Evolutionary conservation across 1,140 invertebrate genomes (phyloP).

Genomic region (Caerostris extrusa): DNA sequence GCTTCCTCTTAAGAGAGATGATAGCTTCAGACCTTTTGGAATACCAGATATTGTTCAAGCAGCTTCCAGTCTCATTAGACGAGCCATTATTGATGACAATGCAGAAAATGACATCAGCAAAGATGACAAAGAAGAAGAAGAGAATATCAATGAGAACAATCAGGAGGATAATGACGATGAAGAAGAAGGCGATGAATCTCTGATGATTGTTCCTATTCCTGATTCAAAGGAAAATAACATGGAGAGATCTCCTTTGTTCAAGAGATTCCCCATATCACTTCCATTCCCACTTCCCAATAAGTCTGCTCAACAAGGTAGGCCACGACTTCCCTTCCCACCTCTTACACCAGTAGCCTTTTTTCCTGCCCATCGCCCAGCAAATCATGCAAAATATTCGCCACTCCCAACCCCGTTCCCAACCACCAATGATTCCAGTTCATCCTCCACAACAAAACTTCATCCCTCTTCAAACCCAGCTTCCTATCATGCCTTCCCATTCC

Average conservation of each 20-base stretch:
- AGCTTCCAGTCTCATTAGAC: slow-evolving; percentile 64
- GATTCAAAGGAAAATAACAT: slow-evolving; percentile 62
- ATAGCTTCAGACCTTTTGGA: slow-evolving; percentile 63
- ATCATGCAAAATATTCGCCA: slow-evolving; percentile 73
- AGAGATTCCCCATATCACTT: slow-evolving; percentile 65
- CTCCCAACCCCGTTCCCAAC: slow-evolving; percentile 53
- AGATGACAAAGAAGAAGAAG: slow-evolving; percentile 73
- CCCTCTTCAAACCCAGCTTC: slow-evolving; percentile 56
- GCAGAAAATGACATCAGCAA: slow-evolving; percentile 65
- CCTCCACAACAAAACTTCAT: slow-evolving; percentile 68
- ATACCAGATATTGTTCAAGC: slow-evolving; percentile 72
- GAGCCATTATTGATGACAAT: slow-evolving; percentile 73
- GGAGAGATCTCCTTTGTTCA: slow-evolving; percentile 67
- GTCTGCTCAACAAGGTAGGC: slow-evolving; percentile 40
- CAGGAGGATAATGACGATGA: slow-evolving; percentile 58
- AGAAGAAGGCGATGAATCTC: slow-evolving; percentile 65
- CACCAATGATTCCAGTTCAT: slow-evolving; percentile 54
- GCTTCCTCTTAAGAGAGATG: slow-evolving; percentile 63
- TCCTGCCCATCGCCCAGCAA: slow-evolving; percentile 72
- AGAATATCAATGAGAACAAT: slow-evolving; percentile 27
- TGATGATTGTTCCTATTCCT: slow-evolving; percentile 75
- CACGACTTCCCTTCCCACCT: slow-evolving; percentile 71
- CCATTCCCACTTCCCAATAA: slow-evolving; percentile 56
- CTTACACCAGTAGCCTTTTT: slow-evolving; percentile 74
- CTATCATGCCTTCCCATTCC: slow-evolving; percentile 57